Evolutionary conservation across 1,140 invertebrate genomes (phyloP).

Genomic region (Brachionus manjavacas): DNA sequence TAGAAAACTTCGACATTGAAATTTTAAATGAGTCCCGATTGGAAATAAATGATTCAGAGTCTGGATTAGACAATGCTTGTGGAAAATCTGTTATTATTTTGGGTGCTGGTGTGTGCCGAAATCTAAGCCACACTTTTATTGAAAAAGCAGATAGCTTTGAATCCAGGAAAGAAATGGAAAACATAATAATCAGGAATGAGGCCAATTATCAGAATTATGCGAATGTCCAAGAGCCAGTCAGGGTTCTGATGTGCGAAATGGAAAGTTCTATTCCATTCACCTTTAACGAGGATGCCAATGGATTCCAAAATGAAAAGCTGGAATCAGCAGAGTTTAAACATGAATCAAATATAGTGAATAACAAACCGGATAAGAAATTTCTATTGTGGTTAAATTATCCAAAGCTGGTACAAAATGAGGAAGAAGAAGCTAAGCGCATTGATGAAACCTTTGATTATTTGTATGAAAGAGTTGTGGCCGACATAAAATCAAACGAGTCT

Average conservation of each 20-base stretch:
- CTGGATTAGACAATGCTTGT: neutral
- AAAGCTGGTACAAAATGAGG: neutral
- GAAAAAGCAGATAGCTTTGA: slow-evolving; percentile 20
- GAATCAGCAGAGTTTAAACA: neutral
- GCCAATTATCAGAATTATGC: neutral
- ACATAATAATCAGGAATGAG: neutral
- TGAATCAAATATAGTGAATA: neutral
- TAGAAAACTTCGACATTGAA: neutral
- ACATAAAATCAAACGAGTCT: neutral
- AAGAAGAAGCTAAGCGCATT: slow-evolving; percentile 20
- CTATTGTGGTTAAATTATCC: slow-evolving; percentile 41
- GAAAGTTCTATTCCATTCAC: neutral
- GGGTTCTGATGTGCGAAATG: slow-evolving; percentile 19
- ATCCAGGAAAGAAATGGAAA: neutral
- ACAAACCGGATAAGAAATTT: slow-evolving; percentile 34
- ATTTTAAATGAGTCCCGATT: neutral
- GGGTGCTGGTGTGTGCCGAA: neutral
- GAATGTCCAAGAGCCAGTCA: neutral
- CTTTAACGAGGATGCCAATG: neutral
- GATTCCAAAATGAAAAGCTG: neutral
- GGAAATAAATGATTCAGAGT: neutral
- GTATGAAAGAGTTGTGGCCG: neutral
- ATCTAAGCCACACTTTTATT: neutral
- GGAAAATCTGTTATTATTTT: neutral
- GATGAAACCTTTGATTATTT: slow-evolving; percentile 39